Conservation (phyloP, 53 echinoderm and acorn worm genomes). For the Mesocentrotus franciscanus region DNA sequence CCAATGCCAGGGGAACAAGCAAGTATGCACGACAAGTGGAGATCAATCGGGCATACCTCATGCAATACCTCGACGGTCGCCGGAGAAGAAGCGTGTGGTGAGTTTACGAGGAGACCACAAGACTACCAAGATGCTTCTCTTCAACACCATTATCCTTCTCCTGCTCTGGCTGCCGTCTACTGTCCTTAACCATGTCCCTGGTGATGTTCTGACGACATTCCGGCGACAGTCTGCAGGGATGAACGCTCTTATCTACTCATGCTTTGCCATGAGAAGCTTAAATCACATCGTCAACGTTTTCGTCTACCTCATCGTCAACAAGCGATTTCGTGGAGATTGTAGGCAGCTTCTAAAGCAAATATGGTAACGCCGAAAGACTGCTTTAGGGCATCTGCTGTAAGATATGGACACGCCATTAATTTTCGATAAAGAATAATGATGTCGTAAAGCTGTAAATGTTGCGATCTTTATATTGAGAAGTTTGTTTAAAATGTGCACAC, state of each 20-base stretch:
- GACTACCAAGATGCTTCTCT: conserved; percentile 61
- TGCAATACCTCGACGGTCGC: not conserved
- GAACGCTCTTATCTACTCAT: conserved; percentile 19
- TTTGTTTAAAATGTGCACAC: too few species aligned
- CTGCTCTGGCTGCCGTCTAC: conserved; percentile 53
- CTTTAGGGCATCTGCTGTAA: not conserved
- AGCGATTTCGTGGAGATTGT: conserved; percentile 45
- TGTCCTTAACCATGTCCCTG: conserved; percentile 54
- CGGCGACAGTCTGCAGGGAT: not conserved
- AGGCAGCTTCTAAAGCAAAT: not conserved
- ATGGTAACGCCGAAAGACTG: not conserved
- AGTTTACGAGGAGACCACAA: conserved; percentile 32
- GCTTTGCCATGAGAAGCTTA: conserved; percentile 31
- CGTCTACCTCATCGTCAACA: conserved; percentile 44
- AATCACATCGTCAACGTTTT: conserved; percentile 47
- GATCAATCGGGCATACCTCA: not conserved
- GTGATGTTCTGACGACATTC: conserved; percentile 20
- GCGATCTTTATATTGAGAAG: too few species aligned
- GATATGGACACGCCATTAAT: too few species aligned
- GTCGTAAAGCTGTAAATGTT: too few species aligned
- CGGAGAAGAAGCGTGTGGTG: not conserved
- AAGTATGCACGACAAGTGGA: not conserved
- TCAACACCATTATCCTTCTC: conserved; percentile 52
- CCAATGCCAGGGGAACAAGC: not conserved
- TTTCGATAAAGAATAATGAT: too few species aligned